These are phyloP conservation scores for Macquaria ambigua DNA, from an alignment of 2,113 vertebrate genomes.

Conservation along the genomic window DNA sequence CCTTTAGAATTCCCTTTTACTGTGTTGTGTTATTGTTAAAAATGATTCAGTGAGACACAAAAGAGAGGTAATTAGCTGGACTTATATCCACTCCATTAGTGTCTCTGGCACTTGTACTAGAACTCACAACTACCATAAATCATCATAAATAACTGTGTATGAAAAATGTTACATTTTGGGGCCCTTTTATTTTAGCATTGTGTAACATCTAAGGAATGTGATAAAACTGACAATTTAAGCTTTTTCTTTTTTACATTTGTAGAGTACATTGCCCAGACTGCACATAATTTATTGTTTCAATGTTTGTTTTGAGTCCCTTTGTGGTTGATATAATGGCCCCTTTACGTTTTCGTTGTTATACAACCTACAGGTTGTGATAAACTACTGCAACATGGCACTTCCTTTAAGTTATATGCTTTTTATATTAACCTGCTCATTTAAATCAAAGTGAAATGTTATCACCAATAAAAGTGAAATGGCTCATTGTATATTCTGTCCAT, in stretches of 20 bases:
- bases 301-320: conserved; percentile 4
- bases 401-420: not conserved
- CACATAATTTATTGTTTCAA: conserved; percentile 37
- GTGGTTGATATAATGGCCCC: not conserved
- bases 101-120: not conserved
- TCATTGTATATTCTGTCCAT: not conserved
- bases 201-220: not conserved
- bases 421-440: conserved; percentile 17
- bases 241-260: not conserved
- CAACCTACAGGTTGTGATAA: not conserved
- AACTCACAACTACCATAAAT: not conserved
- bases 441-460: not conserved
- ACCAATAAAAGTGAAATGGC: not conserved
- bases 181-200: not conserved
- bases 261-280: not conserved
- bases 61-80: not conserved
- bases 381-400: not conserved
- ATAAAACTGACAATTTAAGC: not conserved
- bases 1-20: not conserved
- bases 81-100: not conserved
- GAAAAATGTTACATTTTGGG: not conserved
- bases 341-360: not conserved
- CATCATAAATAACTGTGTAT: not conserved
- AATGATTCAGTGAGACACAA: not conserved
- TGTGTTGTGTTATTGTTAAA: not conserved